These are phyloP conservation scores for Parazoanthus darwini DNA, from an alignment of 92 coral and sea anemone genomes.

Conservation along the genomic window DNA sequence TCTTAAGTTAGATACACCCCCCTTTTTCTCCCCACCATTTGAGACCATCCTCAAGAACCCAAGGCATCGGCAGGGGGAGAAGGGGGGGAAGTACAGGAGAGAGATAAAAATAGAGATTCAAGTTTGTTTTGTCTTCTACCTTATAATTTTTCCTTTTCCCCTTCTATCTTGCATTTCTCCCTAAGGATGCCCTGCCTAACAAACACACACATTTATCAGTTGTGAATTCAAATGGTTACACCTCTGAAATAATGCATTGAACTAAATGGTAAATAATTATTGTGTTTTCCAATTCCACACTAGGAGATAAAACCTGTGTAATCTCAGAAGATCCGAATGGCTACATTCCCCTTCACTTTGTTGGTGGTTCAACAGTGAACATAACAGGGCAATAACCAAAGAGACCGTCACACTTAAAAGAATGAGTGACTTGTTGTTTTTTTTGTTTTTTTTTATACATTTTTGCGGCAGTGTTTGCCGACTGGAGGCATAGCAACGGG, in stretches of 20 bases:
- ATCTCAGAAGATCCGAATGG: slow-evolving; percentile 20
- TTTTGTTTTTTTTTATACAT: too few species aligned
- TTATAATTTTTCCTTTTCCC: not conserved
- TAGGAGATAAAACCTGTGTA: not conserved
- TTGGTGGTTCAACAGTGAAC: not conserved
- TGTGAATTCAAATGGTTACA: too few species aligned
- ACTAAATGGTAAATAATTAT: too few species aligned
- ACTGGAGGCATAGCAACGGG: too few species aligned
- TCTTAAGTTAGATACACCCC: not conserved
- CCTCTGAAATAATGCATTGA: too few species aligned
- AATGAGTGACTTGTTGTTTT: too few species aligned
- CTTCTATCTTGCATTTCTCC: not conserved
- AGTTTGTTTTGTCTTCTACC: not conserved
- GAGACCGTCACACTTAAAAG: not conserved
- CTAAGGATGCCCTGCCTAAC: not conserved
- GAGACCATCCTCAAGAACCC: not conserved
- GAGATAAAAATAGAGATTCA: too few species aligned
- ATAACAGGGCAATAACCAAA: slow-evolving; percentile 7
- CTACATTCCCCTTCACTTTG: slow-evolving; percentile 29
- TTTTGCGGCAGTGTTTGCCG: too few species aligned
- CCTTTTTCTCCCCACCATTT: not conserved
- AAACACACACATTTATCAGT: too few species aligned
- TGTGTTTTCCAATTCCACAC: not conserved
- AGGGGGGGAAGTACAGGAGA: not conserved
- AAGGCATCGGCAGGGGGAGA: not conserved